Evolutionary conservation across 2,113 vertebrate species (phyloP), one percentile per base, ranked within the genome.

Genomic region (Neogale vison): DNA sequence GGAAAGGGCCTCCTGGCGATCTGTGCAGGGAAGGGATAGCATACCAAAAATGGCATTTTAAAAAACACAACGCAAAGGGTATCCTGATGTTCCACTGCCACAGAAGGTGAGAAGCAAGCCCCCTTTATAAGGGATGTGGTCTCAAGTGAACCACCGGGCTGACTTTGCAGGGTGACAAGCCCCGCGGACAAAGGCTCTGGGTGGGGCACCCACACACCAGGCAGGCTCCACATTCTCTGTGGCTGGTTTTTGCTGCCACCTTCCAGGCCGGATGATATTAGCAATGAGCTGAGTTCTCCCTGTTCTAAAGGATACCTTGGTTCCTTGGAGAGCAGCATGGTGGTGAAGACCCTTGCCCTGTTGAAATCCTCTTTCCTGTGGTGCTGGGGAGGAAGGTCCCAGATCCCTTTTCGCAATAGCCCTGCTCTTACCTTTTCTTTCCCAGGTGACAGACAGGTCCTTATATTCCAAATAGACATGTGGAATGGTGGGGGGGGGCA

Each of bases 211-310:
- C 76, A 31, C 90, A 36, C 31, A 39, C 47, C 50, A 65, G 24
- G 85, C 47, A 0, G 24, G 71, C 85, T 88, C 26, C 55, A 0
- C 14, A 0, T 52, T 89, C 52, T 80, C 80, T 0, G 31, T n/a
- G 69, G 50, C 39, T 86, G 93, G 45, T 29, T 74, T 89, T 79
- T 95, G 81, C 97, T 80, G 89, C 89, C 96, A 85, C 95, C 93
- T 97, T 96, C 90, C 96, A 96, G 93, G 86, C 55, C 77, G 17
- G 79, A 36, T 3, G 84, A 59, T 84, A 21, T 81, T 92, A 96
- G 71, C 98, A 82, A 6, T 39, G 79, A 77, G 61, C 69, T 4
- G 42, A 39, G 26, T 17, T 42, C 55, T 82, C 21, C 29, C 45
- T 24, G 1, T 55, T 57, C 34, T 4, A 34, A 65, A 89, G n/a